A percentile compares a stretch with the other conserved stretches of the same genome.
These are phyloP conservation scores for Gymnobelideus leadbeateri DNA, from an alignment of 2,113 vertebrate species.

Conservation along the genomic window DNA sequence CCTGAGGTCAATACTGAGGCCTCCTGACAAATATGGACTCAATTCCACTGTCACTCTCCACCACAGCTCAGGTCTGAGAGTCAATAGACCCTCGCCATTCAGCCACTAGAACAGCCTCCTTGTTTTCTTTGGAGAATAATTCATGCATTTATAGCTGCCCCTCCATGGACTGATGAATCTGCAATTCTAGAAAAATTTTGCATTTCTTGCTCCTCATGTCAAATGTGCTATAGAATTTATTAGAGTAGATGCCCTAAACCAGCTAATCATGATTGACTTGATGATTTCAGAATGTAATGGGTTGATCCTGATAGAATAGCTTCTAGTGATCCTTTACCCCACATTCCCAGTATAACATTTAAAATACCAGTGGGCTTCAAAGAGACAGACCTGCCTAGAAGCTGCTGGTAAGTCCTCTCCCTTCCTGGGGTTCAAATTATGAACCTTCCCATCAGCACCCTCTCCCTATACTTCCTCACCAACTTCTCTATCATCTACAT, in stretches of 20 bases:
- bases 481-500: neutral
- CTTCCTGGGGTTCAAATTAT: neutral
- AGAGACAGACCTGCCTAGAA: neutral
- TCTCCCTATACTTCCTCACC: neutral
- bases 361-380: neutral
- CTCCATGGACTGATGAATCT: neutral
- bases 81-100: neutral
- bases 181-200: neutral
- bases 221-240: neutral
- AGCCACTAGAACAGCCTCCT: neutral
- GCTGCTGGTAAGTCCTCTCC: too few species aligned
- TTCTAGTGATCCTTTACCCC: neutral
- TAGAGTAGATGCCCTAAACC: neutral
- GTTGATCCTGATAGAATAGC: neutral
- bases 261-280: neutral
- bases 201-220: neutral
- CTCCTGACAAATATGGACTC: neutral
- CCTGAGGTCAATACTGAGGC: neutral
- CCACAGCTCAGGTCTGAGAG: neutral
- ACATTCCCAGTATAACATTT: neutral
- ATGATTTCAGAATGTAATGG: neutral
- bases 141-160: neutral
- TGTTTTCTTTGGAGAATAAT: neutral
- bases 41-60: constrained; percentile 1
- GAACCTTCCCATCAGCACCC: neutral